Percentiles rank a stretch among this genome's conserved stretches.
Conservation (phyloP, 2,888 invertebrate genomes). For the Netelia virgata region DNA sequence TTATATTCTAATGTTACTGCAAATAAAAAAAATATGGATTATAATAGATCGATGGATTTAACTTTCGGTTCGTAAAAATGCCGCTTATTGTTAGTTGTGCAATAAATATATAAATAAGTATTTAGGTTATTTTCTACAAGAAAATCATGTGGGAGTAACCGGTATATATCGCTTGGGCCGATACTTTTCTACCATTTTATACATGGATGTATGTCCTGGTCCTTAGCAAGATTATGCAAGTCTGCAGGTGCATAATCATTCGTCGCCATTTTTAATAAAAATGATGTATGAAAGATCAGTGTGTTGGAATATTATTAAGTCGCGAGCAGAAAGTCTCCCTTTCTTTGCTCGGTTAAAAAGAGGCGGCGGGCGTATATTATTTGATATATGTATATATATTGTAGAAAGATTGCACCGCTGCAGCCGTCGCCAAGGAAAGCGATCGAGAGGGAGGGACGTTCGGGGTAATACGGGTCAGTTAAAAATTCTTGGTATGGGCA, state of each 20-base stretch:
- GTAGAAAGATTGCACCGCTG: slow-evolving; percentile 19
- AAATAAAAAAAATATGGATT: not conserved
- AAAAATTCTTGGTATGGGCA: too few species aligned
- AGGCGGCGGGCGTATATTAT: slow-evolving; percentile 15
- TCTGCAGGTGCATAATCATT: slow-evolving; percentile 33
- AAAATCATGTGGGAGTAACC: not conserved
- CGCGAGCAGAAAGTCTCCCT: slow-evolving; percentile 31
- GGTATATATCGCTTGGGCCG: not conserved
- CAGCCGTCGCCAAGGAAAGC: not conserved
- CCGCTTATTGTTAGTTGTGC: not conserved
- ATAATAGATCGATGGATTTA: not conserved
- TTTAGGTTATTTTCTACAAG: too few species aligned
- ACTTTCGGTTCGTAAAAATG: not conserved
- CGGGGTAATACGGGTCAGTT: slow-evolving; percentile 2
- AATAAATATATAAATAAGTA: too few species aligned
- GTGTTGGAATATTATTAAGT: slow-evolving; percentile 58
- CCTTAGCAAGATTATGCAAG: not conserved
- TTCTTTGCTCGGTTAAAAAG: slow-evolving; percentile 39
- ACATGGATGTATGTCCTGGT: not conserved
- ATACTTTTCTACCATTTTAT: not conserved
- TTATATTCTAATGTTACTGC: not conserved
- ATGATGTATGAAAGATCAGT: slow-evolving; percentile 40
- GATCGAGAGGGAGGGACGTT: too few species aligned
- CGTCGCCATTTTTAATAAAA: slow-evolving; percentile 60
- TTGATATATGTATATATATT: not conserved